Percentiles rank a stretch among this genome's conserved stretches.
phyloP scores from a whole-genome alignment of 2,113 vertebrate genomes.

The Furnarius figulus region DNA sequence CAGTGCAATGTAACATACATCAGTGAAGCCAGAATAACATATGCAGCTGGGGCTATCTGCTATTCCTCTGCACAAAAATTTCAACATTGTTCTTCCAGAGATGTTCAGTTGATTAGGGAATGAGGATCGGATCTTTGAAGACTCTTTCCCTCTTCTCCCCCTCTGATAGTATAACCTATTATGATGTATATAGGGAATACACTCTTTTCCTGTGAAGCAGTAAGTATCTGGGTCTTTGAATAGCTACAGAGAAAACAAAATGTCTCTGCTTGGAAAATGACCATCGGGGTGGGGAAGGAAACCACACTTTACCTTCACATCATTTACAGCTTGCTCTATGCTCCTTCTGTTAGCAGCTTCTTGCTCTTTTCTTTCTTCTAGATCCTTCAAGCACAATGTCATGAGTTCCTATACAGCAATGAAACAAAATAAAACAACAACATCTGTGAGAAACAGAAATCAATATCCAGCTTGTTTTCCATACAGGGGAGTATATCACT shows the following conservation, averaged over 20 bases:
- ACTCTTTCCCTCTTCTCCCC: background rate
- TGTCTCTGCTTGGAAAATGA: background rate
- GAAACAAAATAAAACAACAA: background rate
- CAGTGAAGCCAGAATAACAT: background rate
- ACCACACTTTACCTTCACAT: slow-evolving; percentile 66
- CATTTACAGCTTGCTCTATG: slow-evolving; percentile 49
- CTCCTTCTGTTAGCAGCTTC: slow-evolving; percentile 58
- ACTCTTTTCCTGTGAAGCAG: background rate
- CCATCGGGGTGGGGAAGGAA: background rate
- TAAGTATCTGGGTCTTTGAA: background rate
- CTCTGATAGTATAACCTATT: background rate
- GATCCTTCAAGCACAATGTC: slow-evolving; percentile 55
- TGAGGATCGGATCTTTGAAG: background rate
- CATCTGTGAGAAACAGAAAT: background rate
- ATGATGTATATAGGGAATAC: background rate
- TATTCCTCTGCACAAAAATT: background rate
- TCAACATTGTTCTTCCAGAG: background rate
- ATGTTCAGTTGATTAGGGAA: background rate
- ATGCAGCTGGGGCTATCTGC: background rate
- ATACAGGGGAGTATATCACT: background rate
- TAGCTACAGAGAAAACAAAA: background rate
- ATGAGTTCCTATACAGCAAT: slow-evolving; percentile 57
- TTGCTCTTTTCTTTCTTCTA: slow-evolving; percentile 65
- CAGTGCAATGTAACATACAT: background rate
- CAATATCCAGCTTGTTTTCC: background rate